phyloP scores from a whole-genome alignment of 2,797 vertebrate genomes.

The Micropoecilia bifurca region DNA sequence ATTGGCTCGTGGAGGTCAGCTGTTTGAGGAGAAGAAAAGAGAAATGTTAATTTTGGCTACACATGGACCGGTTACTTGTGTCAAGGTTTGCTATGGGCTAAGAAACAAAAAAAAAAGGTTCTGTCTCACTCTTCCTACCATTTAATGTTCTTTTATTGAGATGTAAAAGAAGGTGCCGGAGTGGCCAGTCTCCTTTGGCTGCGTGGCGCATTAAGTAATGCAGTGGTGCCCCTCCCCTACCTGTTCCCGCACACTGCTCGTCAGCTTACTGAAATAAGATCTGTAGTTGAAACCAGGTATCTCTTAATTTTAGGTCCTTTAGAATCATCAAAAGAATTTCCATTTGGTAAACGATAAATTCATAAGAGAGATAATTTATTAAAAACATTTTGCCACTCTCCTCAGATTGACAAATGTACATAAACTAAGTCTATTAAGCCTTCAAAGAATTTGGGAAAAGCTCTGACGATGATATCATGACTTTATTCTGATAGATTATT shows the following conservation, averaged over 20 bases:
- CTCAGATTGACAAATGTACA: neutral
- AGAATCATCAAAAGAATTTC: neutral
- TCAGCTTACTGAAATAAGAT: neutral
- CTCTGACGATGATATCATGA: neutral
- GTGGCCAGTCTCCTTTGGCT: neutral
- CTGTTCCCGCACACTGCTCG: neutral
- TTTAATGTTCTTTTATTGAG: neutral
- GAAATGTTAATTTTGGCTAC: neutral
- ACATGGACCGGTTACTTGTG: neutral
- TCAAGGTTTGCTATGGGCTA: neutral
- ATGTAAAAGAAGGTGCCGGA: neutral
- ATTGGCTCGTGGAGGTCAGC: conserved; percentile 7
- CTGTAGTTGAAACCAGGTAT: neutral
- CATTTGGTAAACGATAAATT: neutral
- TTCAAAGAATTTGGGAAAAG: neutral
- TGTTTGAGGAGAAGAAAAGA: conserved; percentile 14
- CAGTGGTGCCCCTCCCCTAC: neutral
- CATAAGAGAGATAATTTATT: neutral
- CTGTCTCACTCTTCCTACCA: neutral
- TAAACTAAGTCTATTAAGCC: neutral
- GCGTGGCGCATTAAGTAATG: neutral
- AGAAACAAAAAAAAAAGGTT: neutral
- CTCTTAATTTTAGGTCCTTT: neutral
- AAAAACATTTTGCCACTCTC: neutral
- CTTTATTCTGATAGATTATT: neutral